A percentile compares a stretch with the other conserved stretches of the same genome.
phyloP scores from a whole-genome alignment of 2,113 vertebrate species.

The Physeter macrocephalus region DNA sequence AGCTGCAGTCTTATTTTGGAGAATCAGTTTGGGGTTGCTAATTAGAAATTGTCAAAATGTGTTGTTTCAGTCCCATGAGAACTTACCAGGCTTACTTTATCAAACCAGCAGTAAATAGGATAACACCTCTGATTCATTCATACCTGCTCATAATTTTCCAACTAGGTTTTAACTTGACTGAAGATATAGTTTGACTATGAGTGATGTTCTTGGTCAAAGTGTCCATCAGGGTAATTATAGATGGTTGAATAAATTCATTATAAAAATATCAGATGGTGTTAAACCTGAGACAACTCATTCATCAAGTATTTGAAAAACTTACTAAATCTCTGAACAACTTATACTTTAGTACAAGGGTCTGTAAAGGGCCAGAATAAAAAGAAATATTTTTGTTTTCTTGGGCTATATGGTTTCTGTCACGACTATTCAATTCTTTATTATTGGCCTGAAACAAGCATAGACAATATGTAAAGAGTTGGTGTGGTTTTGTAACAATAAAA shows the following conservation, averaged over 20 bases:
- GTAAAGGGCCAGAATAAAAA: neutral
- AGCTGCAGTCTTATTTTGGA: slow-evolving; percentile 20
- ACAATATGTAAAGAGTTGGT: neutral
- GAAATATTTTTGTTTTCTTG: neutral
- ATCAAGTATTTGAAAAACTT: neutral
- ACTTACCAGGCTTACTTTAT: neutral
- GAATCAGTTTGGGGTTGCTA: neutral
- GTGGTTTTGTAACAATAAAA: neutral
- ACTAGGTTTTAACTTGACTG: slow-evolving; percentile 26
- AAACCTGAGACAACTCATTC: neutral
- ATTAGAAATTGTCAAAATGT: slow-evolving; percentile 53
- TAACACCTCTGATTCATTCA: neutral
- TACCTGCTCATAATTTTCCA: slow-evolving; percentile 36
- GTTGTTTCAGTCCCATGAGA: neutral
- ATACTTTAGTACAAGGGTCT: neutral
- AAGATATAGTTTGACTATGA: slow-evolving; percentile 28
- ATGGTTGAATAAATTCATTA: slow-evolving; percentile 30
- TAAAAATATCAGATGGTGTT: slow-evolving; percentile 13
- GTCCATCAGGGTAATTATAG: neutral
- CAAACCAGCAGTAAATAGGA: slow-evolving; percentile 19
- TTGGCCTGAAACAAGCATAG: neutral
- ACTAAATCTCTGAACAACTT: neutral
- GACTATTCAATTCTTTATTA: neutral
- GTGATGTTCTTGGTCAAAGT: neutral
- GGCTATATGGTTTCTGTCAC: neutral